Evolutionary conservation across 2,113 vertebrate species (phyloP), one percentile per base, ranked within the genome.

Genomic region (Ibidorhyncha struthersii): DNA sequence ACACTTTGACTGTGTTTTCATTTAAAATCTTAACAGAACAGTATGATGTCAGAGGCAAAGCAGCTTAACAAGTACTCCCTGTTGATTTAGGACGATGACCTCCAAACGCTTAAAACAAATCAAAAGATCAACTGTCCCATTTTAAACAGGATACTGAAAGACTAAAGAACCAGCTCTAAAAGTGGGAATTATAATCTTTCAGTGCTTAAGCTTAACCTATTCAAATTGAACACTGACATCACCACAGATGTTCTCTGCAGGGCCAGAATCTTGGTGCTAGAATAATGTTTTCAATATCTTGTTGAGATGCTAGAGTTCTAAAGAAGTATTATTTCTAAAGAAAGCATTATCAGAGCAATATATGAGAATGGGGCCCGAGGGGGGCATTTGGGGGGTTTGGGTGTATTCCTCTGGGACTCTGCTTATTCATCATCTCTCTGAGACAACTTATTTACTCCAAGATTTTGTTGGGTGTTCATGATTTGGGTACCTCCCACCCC

Each of bases 1-100:
- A 69, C 27, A 45, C 43, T 96, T 92, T 30, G 13, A 56, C 12
- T 20, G 11, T 58, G 29, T 63, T 90, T 94, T 84, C 27, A 72
- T 74, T 91, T 94, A 67, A 95, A 92, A 88, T 78, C 29, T 26
- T 70, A 90, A 47, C 22, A 81, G 55, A 94, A 71, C 34, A 61
- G 12, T 76, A 56, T 3, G 1, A 81, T 67, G 29, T 91, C 52
- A 93, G 76, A 69, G 32, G 76, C 63, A 94, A 96, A 96, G 23
- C 55, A 87, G 69, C 81, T 94, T 97, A 87, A 84, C 19, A 55
- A 86, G 52, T 62, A 71, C 69, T 78, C 80, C 58, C 66, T 85
- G 78, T 65, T 84, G 85, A 76, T 92, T 72, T 65, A 49, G 61
- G 61, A 91, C 79, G 40, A 70, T 4, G 2, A 38, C 32, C 50